These are phyloP conservation scores for Norana najaformis DNA, from an alignment of 2,888 invertebrate species.

Conservation along the genomic window DNA sequence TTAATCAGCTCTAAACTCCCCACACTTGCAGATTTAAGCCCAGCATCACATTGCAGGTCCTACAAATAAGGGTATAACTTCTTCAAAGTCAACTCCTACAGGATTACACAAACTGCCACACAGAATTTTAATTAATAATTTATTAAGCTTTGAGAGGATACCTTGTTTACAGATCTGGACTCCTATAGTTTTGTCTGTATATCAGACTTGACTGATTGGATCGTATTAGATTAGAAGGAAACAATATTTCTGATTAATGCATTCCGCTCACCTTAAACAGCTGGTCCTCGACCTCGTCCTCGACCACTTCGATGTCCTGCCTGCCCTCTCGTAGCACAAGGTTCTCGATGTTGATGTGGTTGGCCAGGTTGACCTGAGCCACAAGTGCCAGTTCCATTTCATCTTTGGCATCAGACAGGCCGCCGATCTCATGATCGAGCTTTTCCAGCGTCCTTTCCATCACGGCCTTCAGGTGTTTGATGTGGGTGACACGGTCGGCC, in stretches of 20 bases:
- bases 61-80: too few relatives aligned
- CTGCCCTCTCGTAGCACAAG: constrained; percentile 61
- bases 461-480: constrained; percentile 55
- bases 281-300: constrained; percentile 62
- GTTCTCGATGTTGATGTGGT: constrained; percentile 61
- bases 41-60: too few relatives aligned
- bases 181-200: too few relatives aligned
- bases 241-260: background rate
- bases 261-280: constrained; percentile 54
- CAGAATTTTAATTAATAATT: too few relatives aligned
- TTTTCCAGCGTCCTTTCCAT: constrained; percentile 58
- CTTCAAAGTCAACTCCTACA: too few relatives aligned
- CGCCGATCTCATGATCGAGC: constrained; percentile 36
- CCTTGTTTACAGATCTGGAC: too few relatives aligned
- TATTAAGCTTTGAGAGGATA: too few relatives aligned
- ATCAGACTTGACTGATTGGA: too few relatives aligned
- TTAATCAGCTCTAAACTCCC: too few relatives aligned
- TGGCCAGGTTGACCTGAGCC: constrained; percentile 52
- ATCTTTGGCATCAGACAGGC: constrained; percentile 34
- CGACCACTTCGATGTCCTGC: constrained; percentile 60
- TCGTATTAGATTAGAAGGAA: too few relatives aligned
- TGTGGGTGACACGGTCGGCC: constrained; percentile 60
- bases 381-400: constrained; percentile 29
- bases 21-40: too few relatives aligned
- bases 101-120: too few relatives aligned